Conservation (phyloP, 2,113 vertebrate species). For the Sebastes fasciatus region DNA sequence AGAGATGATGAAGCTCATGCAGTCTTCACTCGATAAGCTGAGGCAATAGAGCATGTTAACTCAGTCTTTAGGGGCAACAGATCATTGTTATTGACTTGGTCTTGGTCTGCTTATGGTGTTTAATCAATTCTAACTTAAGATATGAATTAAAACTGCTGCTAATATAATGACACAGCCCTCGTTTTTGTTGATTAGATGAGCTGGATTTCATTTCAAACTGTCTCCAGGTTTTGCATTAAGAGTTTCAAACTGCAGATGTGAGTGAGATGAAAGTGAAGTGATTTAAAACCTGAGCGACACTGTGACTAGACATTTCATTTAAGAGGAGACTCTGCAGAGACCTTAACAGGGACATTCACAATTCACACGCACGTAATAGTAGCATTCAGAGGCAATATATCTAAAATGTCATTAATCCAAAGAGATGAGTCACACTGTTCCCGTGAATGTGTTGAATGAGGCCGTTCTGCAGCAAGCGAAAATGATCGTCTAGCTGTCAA, state of each 20-base stretch:
- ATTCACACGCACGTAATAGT: not conserved
- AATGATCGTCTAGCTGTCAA: constrained; percentile 3
- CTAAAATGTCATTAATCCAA: constrained; percentile 10
- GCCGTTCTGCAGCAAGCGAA: not conserved
- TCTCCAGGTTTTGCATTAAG: not conserved
- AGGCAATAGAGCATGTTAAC: constrained; percentile 23
- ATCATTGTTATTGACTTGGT: constrained; percentile 40
- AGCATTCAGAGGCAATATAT: constrained; percentile 10
- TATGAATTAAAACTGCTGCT: not conserved
- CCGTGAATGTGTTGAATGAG: not conserved
- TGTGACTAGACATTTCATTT: not conserved
- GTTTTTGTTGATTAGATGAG: constrained; percentile 1
- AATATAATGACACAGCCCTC: not conserved
- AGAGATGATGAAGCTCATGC: constrained; percentile 39
- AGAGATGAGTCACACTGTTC: constrained; percentile 13
- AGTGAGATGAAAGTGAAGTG: not conserved
- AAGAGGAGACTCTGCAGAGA: constrained; percentile 6
- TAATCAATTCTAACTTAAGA: constrained; percentile 9
- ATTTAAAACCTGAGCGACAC: not conserved
- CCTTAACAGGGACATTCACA: not conserved
- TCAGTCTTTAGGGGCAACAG: constrained; percentile 3
- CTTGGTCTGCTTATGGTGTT: constrained; percentile 2
- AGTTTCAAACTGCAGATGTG: constrained; percentile 5
- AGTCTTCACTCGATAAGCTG: constrained; percentile 21
- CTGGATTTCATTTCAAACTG: not conserved